These are phyloP conservation scores for Drosophila lacicola DNA, from an alignment of 2,888 invertebrate species.

Conservation along the genomic window DNA sequence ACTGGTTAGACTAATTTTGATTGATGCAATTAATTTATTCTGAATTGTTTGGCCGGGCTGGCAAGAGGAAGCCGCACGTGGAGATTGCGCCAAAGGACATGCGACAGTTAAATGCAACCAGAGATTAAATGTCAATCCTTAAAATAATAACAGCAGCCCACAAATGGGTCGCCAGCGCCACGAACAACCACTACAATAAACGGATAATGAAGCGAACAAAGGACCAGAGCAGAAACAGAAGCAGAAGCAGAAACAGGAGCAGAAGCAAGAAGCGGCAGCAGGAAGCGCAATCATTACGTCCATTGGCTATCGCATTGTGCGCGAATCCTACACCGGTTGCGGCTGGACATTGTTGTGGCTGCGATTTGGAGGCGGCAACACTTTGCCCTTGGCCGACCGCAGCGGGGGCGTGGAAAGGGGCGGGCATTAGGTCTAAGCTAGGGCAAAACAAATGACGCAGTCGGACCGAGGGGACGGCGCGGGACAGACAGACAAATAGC, in stretches of 20 bases:
- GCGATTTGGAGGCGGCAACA: constrained; percentile 28
- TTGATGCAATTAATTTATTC: constrained; percentile 43
- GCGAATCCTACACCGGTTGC: constrained; percentile 8
- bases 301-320: constrained; percentile 38
- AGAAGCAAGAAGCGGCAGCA: constrained; percentile 12
- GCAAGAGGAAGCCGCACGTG: background rate
- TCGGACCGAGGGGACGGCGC: background rate
- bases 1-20: constrained; percentile 6
- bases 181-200: constrained; percentile 16
- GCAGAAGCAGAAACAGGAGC: background rate
- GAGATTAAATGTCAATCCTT: constrained; percentile 45
- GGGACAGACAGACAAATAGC: constrained; percentile 15
- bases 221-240: background rate
- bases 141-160: constrained; percentile 35
- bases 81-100: constrained; percentile 17
- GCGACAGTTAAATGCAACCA: constrained; percentile 33
- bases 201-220: constrained; percentile 49
- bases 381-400: constrained; percentile 29
- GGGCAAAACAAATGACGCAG: constrained; percentile 18
- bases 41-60: constrained; percentile 27
- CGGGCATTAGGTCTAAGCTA: constrained; percentile 10
- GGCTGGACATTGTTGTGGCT: constrained; percentile 23
- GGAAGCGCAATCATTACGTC: constrained; percentile 47
- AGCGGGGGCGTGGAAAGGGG: background rate
- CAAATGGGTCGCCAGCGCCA: constrained; percentile 2